Percentiles rank a stretch among this genome's conserved stretches.
Conservation (phyloP, 1,140 invertebrate species). For the Maniola jurtina region DNA sequence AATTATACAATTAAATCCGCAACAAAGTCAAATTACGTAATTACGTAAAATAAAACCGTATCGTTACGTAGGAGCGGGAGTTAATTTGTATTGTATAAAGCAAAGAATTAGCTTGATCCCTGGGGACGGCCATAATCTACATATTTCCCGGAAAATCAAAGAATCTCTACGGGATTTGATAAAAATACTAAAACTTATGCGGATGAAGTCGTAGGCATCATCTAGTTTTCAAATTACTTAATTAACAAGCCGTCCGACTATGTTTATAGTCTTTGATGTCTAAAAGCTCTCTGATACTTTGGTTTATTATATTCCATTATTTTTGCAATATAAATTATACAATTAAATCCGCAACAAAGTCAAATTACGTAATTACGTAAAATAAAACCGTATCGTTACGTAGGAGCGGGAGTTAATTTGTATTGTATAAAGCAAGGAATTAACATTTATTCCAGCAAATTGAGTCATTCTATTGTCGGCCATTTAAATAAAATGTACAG, state of each 20-base stretch:
- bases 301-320: too few species aligned
- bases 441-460: slow-evolving; percentile 28
- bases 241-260: too few species aligned
- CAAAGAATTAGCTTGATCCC: slow-evolving; percentile 25
- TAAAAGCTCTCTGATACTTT: too few species aligned
- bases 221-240: too few species aligned
- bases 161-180: too few species aligned
- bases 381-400: slow-evolving; percentile 9
- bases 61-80: slow-evolving; percentile 9
- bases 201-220: too few species aligned
- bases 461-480: slow-evolving; percentile 20
- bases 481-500: slow-evolving; percentile 30
- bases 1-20: not conserved
- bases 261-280: too few species aligned
- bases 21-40: not conserved
- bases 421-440: slow-evolving; percentile 25
- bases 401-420: slow-evolving; percentile 18
- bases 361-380: not conserved
- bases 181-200: too few species aligned
- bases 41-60: slow-evolving; percentile 6
- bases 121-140: too few species aligned
- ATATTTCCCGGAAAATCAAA: too few species aligned
- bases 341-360: not conserved
- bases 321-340: not conserved
- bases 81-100: slow-evolving; percentile 25